Base-by-base conservation (phyloP, 2,113 vertebrate species). In the Ellobius talpinus region DNA sequence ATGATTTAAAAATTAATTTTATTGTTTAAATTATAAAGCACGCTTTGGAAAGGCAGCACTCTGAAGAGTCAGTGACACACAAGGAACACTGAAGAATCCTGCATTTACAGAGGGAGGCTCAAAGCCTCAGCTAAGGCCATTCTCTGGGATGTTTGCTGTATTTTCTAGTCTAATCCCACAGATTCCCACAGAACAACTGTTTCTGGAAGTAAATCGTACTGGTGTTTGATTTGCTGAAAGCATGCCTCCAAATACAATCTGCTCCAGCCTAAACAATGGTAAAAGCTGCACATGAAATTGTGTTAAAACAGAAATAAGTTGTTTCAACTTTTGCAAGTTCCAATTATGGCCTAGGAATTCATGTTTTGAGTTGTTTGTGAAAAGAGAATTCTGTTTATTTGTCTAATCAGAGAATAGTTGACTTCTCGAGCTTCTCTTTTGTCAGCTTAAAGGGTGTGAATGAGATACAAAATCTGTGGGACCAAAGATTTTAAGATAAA, bases 201-300 rank as follows among this genome's bases (percentile, higher is more conserved):
- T 65, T 78, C 86, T 79, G 58, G 68, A 84, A 91, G 45, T 19
- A 89, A 95, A 74, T 94, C 55, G 45, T 89, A 70, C 68, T 87
- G 81, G n/a, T 79, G 82, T 92, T 39, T 95, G 74, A 84, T 84
- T 88, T 97, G 73, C 29, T 73, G 76, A 87, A 85, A 97, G 23
- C 13, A 6, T 94, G 94, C 95, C 86, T 74, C 19, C 63, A 97
- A 96, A 93, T 24, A 87, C 63, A 91, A 45, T 96, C 42, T 96
- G 72, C 66, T 95, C 65, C 74, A 16, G 52, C 10, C 73, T 87
- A 91, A 89, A 61, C 74, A 92, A 85, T 91, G 45, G 84, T 65
- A 93, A 96, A 96, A 89, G 23, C 24, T 77, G 65, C 21, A 47
- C 33, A 70, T 58, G 26, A 33, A 93, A 77, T 31, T 89, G 16